Evolutionary conservation across 2,113 vertebrate species (phyloP).

Genomic region (Poeciliopsis occidentalis): DNA sequence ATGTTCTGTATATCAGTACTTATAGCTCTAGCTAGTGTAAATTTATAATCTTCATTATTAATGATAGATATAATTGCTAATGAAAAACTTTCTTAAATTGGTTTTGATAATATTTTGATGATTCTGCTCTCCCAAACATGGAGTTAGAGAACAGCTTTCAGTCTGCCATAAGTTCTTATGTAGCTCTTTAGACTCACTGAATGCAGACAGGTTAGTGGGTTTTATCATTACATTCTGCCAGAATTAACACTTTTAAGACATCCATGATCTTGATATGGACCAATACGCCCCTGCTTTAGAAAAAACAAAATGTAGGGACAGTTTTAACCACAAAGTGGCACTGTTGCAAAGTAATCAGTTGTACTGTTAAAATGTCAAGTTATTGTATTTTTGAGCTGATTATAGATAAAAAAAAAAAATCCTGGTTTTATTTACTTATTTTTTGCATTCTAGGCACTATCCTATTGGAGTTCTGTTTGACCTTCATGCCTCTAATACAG

Average conservation of each 20-base stretch:
- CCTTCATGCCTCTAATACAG: slow-evolving; percentile 91
- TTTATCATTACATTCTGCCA: no score
- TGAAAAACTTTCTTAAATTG: no score
- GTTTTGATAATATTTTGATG: neutral
- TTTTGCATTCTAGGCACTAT: slow-evolving; percentile 86
- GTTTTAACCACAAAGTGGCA: slow-evolving; percentile 60
- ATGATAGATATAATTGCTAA: no score
- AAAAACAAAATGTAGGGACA: neutral
- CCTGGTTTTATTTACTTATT: slow-evolving; percentile 24
- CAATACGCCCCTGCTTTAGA: neutral
- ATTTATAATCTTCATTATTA: no score
- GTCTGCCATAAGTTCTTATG: no score
- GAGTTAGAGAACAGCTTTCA: no score
- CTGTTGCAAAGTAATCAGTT: neutral
- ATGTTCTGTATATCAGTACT: neutral
- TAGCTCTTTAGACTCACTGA: no score
- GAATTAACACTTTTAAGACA: no score
- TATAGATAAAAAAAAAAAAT: neutral
- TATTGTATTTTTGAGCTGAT: neutral
- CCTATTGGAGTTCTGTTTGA: slow-evolving; percentile 97
- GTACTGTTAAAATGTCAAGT: neutral
- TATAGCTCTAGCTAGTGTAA: neutral
- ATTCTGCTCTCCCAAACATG: neutral
- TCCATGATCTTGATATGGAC: no score
- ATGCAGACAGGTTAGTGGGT: no score